Percentiles rank a stretch among this genome's conserved stretches.
Evolutionary conservation across 2,797 vertebrate species (phyloP).

Genomic region (Podarcis siculus): DNA sequence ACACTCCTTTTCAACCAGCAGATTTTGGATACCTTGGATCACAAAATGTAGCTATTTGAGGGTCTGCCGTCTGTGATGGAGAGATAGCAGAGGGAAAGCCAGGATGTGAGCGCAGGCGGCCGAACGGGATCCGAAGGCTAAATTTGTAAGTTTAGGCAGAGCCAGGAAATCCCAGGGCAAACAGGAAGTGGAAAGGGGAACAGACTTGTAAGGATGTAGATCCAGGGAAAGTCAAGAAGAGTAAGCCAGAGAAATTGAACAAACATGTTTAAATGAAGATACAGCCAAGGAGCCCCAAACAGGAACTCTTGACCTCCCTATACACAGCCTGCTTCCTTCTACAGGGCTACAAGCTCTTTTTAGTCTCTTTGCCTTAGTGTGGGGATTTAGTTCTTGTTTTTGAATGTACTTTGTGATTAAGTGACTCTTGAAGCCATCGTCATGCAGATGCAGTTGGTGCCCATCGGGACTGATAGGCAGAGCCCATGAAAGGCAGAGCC

Average conservation of each 20-base stretch:
- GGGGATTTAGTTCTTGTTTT: neutral
- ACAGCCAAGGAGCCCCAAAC: neutral
- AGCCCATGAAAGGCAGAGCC: too few relatives aligned
- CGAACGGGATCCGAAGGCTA: neutral
- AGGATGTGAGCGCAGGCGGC: neutral
- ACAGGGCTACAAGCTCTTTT: neutral
- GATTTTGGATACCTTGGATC: slow-evolving; percentile 34
- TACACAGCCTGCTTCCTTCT: neutral
- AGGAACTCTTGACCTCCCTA: neutral
- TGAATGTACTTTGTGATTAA: neutral
- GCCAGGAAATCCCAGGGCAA: neutral
- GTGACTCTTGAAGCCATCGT: neutral
- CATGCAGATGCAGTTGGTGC: neutral
- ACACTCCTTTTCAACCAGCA: neutral
- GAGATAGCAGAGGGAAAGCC: slow-evolving; percentile 20
- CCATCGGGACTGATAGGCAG: neutral
- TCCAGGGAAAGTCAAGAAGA: neutral
- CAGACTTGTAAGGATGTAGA: neutral
- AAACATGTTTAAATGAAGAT: neutral
- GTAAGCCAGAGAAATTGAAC: neutral
- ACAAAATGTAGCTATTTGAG: slow-evolving; percentile 26
- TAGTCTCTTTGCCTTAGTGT: neutral
- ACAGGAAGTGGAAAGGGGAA: neutral
- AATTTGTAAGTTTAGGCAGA: neutral
- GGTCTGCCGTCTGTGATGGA: slow-evolving; percentile 27